A percentile compares a stretch with the other conserved stretches of the same genome.
Conservation (phyloP, 2,888 invertebrate genomes). For the Dryomyza anilis region DNA sequence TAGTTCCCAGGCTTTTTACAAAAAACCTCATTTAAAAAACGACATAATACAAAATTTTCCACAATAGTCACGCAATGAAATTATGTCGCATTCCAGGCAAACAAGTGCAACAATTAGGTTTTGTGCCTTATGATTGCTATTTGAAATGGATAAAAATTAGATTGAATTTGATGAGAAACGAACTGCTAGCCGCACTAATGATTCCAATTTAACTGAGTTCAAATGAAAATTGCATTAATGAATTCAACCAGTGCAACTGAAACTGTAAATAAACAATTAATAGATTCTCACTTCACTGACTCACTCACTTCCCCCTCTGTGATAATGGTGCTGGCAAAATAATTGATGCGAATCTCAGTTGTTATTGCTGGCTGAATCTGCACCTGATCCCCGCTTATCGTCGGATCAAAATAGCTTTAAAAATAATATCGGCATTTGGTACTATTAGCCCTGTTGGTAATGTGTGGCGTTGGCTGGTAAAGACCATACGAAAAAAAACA, state of each 20-base stretch:
- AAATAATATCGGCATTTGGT: conserved; percentile 58
- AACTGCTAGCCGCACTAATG: not conserved
- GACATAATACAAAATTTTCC: conserved; percentile 24
- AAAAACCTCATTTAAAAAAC: too few relatives aligned
- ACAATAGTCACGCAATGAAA: not conserved
- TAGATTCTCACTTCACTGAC: not conserved
- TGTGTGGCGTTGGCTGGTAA: too few relatives aligned
- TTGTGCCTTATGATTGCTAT: not conserved
- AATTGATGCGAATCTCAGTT: conserved; percentile 23
- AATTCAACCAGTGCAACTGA: not conserved
- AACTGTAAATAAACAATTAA: not conserved
- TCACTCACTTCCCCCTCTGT: not conserved
- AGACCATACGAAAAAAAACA: too few relatives aligned
- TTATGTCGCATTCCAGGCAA: not conserved
- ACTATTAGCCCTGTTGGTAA: conserved; percentile 49
- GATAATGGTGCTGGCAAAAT: too few relatives aligned
- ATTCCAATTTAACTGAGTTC: not conserved
- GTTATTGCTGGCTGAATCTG: conserved; percentile 42
- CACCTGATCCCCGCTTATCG: conserved; percentile 49
- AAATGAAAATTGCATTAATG: not conserved
- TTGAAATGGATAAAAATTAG: not conserved
- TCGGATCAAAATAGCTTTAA: conserved; percentile 58
- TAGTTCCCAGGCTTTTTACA: not conserved
- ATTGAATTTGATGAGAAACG: too few relatives aligned
- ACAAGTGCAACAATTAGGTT: not conserved